Evolutionary conservation across 2,888 invertebrate genomes (phyloP).

Genomic region (Sisyra nigra): DNA sequence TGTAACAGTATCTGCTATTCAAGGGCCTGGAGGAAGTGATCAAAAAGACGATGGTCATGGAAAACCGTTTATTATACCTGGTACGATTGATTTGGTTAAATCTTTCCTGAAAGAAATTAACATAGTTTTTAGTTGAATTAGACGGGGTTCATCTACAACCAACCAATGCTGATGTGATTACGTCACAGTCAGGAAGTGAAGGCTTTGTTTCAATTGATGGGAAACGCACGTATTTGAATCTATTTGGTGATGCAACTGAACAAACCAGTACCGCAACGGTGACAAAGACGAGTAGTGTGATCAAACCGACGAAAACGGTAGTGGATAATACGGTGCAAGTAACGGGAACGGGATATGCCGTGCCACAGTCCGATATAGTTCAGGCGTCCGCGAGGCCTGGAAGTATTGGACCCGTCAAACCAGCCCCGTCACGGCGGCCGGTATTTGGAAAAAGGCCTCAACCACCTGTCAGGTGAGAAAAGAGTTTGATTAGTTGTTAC

Average conservation of each 20-base stretch:
- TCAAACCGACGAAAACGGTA: conserved; percentile 22
- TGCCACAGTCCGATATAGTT: conserved; percentile 40
- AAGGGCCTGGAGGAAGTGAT: conserved; percentile 53
- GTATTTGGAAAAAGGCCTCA: conserved; percentile 43
- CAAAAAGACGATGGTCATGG: conserved; percentile 24
- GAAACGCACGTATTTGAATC: conserved; percentile 72
- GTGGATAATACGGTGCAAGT: conserved; percentile 20
- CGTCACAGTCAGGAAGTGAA: conserved; percentile 62
- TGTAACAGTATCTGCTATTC: conserved; percentile 75
- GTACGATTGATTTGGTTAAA: conserved; percentile 22
- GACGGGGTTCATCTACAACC: conserved; percentile 31
- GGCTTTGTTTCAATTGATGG: conserved; percentile 87
- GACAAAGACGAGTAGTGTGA: conserved; percentile 18
- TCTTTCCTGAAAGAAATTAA: background rate
- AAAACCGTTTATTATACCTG: conserved; percentile 35
- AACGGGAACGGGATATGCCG: conserved; percentile 47
- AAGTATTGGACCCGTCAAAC: conserved; percentile 20
- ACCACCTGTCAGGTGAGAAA: conserved; percentile 48
- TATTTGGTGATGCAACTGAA: conserved; percentile 49
- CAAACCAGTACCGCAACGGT: conserved; percentile 20
- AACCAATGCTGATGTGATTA: conserved; percentile 47
- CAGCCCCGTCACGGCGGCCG: conserved; percentile 32
- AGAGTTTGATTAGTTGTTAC: background rate
- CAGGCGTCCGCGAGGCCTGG: conserved; percentile 14
- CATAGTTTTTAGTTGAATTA: conserved; percentile 38